Conservation (phyloP, 2,113 vertebrate genomes). For the Ophthalmolycus amberensis region DNA sequence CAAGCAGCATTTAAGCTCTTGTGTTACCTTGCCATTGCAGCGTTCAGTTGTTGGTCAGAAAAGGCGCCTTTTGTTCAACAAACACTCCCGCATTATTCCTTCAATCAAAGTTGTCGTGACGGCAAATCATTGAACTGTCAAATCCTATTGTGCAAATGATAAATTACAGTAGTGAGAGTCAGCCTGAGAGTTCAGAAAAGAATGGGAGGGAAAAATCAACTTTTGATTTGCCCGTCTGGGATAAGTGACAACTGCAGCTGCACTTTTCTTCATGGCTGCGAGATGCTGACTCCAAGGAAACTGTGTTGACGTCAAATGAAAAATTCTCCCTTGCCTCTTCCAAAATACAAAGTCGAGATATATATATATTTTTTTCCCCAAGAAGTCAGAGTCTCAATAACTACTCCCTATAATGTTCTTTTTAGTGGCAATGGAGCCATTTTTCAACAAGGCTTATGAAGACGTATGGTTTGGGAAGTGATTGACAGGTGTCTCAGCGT, state of each 20-base stretch:
- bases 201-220: constrained; percentile 10
- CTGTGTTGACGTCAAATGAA: constrained; percentile 27
- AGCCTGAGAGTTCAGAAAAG: constrained; percentile 29
- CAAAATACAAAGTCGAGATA: constrained; percentile 6
- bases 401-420: not conserved
- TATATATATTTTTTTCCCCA: not conserved
- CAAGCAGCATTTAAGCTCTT: constrained; percentile 14
- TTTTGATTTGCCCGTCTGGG: constrained; percentile 49
- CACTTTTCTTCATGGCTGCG: constrained; percentile 33
- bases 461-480: not conserved
- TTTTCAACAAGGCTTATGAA: not conserved
- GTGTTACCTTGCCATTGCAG: constrained; percentile 14
- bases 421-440: not conserved
- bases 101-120: constrained; percentile 28
- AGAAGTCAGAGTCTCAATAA: not conserved
- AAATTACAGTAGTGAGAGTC: constrained; percentile 45
- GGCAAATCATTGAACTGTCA: constrained; percentile 45
- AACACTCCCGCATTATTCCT: constrained; percentile 17
- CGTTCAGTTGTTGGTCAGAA: constrained; percentile 7
- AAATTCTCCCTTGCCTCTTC: constrained; percentile 8
- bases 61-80: not conserved
- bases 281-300: constrained; percentile 48
- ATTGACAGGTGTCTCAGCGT: not conserved
- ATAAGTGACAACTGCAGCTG: constrained; percentile 41
- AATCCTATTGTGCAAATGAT: constrained; percentile 4